A percentile compares a stretch with the other conserved stretches of the same genome.
phyloP scores from a whole-genome alignment of 2,113 vertebrate genomes.

The Vicugna pacos region DNA sequence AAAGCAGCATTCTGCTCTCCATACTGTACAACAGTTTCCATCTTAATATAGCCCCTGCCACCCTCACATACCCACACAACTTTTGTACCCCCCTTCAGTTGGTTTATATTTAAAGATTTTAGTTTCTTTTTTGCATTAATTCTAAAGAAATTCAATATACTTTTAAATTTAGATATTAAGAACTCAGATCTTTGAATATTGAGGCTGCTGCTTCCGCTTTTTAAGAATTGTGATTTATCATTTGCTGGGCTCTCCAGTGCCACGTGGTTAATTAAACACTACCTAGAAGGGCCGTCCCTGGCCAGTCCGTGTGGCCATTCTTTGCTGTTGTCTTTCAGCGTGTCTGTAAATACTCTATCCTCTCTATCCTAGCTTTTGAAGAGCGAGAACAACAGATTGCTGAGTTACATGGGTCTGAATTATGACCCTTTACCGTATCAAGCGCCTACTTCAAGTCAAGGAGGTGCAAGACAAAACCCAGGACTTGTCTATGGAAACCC shows the following conservation, averaged over 20 bases:
- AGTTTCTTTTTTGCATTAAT: not conserved
- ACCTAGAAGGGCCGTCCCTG: not conserved
- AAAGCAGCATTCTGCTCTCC: not conserved
- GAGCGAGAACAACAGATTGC: slow-evolving; percentile 62
- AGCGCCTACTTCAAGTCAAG: not conserved
- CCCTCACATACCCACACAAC: not conserved
- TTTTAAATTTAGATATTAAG: not conserved
- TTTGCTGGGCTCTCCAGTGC: not conserved
- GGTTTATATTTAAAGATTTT: not conserved
- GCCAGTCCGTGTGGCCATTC: not conserved
- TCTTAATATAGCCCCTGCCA: not conserved
- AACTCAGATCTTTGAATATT: not conserved
- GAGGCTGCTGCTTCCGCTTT: not conserved
- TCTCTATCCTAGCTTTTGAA: slow-evolving; percentile 47
- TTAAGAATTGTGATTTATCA: not conserved
- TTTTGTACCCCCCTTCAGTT: not conserved
- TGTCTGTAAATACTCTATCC: slow-evolving; percentile 19
- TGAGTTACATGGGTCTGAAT: slow-evolving; percentile 61
- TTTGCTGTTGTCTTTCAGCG: not conserved
- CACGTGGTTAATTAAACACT: not conserved
- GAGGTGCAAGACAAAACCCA: not conserved
- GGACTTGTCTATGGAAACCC: slow-evolving; percentile 80
- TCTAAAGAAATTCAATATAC: not conserved
- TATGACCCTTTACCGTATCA: not conserved
- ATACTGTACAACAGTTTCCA: not conserved